Conservation (phyloP, 1,140 invertebrate species). For the Zaprionus kolodkinae region DNA sequence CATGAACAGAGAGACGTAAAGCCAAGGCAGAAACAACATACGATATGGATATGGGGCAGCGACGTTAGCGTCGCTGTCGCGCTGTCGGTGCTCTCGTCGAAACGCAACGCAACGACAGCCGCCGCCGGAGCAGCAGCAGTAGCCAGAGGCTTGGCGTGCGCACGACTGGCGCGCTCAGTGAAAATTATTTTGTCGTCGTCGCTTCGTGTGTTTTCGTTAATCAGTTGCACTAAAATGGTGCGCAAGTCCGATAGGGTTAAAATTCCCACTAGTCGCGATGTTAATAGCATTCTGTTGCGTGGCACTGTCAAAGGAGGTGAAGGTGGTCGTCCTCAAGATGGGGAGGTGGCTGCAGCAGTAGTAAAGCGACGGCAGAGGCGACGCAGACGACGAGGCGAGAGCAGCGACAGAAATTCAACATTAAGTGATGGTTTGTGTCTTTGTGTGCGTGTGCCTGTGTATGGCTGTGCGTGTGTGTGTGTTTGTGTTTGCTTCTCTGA, state of each 20-base stretch:
- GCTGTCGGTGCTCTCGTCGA: not conserved
- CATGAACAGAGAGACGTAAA: conserved; percentile 27
- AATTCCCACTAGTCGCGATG: conserved; percentile 69
- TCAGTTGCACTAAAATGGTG: conserved; percentile 82
- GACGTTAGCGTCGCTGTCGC: not conserved
- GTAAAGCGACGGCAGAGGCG: conserved; percentile 19
- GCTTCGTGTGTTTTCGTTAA: conserved; percentile 66
- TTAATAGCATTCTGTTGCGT: conserved; percentile 65
- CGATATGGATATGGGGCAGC: conserved; percentile 59
- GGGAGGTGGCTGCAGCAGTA: conserved; percentile 11
- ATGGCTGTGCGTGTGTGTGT: conserved; percentile 20
- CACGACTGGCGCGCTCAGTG: conserved; percentile 43
- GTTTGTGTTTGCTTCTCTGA: conserved; percentile 21
- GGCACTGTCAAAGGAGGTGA: conserved; percentile 46
- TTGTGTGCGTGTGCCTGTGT: conserved; percentile 22
- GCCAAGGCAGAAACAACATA: conserved; percentile 60
- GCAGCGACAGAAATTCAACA: conserved; percentile 61
- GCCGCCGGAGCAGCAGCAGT: conserved; percentile 12
- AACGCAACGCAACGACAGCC: conserved; percentile 4
- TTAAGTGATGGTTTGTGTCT: conserved; percentile 63
- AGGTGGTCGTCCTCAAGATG: conserved; percentile 39
- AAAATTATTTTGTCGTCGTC: conserved; percentile 56
- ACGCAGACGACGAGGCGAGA: conserved; percentile 26
- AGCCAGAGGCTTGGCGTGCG: conserved; percentile 46
- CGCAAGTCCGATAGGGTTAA: conserved; percentile 82